Base-by-base conservation (phyloP, 2,888 invertebrate genomes). In the Chymomyza caudatula region DNA sequence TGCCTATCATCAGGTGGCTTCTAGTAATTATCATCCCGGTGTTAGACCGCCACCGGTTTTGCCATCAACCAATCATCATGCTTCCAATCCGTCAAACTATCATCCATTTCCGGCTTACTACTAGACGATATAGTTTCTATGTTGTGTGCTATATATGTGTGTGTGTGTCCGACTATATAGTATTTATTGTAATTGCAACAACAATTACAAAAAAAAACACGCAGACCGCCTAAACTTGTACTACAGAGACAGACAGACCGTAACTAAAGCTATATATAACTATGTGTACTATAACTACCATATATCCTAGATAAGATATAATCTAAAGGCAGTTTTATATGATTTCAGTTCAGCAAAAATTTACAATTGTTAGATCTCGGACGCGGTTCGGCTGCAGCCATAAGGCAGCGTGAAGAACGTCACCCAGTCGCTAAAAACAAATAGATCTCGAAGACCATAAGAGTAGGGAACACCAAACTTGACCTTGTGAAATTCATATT, bases 31-130 rank as follows among this genome's bases (percentile, higher is more conserved):
- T 72, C 90, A 90, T 84, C 90, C 90, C 52, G 88, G 89, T 1
- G 90, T 89, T 2, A 73, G 90, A 54, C 89, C 90, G 13, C 88
- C 90, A 8, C 89, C 90, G 3, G 89, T 90, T 2, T 64, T 90
- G 59, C 89, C 90, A 20, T 87, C 90, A 19, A 87, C 90, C 20
- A 90, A 90, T 78, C 90, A 90, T 76, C 90, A 91, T 76, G 87
- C 90, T 79, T 88, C 90, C 74, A 90, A 90, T 88, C 90, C 90
- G 67, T 89, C 91, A 53, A 90, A 90, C 59, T 90, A 90, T 84
- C 90, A 90, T 85, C 90, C 90, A 56, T 90, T 91, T 67, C 89
- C 90, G 20, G 90, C 90, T 15, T 90, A 90, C 75, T 90, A 91
- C 77, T 90, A 90, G 20, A 51, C 20, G 19, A 1, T 6, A 47